Evolutionary conservation across 2,113 vertebrate species (phyloP).

Genomic region (Numenius arquata): DNA sequence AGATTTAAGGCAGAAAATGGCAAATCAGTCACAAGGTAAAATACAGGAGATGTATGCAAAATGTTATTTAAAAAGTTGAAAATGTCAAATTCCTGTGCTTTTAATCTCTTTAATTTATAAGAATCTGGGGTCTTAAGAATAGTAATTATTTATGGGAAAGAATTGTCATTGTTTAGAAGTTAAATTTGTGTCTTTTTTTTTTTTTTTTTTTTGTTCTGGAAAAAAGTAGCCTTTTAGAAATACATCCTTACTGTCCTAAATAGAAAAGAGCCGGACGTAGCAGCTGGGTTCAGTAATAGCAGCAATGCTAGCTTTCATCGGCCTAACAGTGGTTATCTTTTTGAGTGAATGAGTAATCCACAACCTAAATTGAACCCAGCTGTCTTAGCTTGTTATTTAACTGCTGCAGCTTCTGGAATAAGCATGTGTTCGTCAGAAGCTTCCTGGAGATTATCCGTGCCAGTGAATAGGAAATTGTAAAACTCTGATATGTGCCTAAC

Average conservation of each 20-base stretch:
- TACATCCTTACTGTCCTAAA: neutral
- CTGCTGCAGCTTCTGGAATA: slow-evolving; percentile 40
- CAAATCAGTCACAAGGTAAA: neutral
- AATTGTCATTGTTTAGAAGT: neutral
- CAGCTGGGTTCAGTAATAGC: neutral
- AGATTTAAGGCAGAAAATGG: neutral
- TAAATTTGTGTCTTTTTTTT: neutral
- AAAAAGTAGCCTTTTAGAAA: neutral
- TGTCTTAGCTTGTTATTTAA: slow-evolving; percentile 60
- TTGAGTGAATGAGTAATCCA: neutral
- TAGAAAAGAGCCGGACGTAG: neutral
- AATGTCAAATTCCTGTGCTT: neutral
- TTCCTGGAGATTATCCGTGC: slow-evolving; percentile 35
- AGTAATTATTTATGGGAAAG: neutral
- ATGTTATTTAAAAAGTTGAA: neutral
- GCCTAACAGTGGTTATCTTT: slow-evolving; percentile 16
- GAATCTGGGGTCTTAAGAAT: neutral
- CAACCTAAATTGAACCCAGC: slow-evolving; percentile 64
- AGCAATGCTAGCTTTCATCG: neutral
- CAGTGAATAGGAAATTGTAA: slow-evolving; percentile 16
- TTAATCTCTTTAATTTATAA: neutral
- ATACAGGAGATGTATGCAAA: neutral
- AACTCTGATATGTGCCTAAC: neutral
- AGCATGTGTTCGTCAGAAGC: neutral
- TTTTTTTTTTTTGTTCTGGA: neutral